Evolutionary conservation across 2,113 vertebrate genomes (phyloP), one percentile per base, ranked within the genome.

Genomic region (Bos javanicus): DNA sequence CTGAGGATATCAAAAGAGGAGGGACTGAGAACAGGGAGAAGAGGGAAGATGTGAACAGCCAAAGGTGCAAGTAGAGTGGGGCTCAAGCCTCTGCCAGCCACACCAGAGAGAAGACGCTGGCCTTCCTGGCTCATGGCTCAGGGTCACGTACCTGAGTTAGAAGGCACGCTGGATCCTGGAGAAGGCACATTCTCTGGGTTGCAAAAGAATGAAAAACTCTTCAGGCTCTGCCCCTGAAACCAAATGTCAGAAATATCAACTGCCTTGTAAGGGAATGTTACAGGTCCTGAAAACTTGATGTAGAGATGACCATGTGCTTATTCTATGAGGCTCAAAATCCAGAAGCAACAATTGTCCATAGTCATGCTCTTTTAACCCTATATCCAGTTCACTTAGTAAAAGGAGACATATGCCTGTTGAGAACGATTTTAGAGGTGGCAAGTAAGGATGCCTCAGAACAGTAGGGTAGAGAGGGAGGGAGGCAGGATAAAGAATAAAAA

Each of bases 141-240:
- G 87, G 92, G 92, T 60, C 7, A 98, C 98, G 59, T 91, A 99
- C 99, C 99, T 98, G 99, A 99, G 52, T 96, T 46, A 64, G 99
- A 95, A 92, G 97, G 28, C 10, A 21, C n/a, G 1, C 84, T 48
- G 0, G 94, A 28, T 93, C 11, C 76, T 28, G 92, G n/a, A 74
- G 36, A 74, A 39, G 67, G 36, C 67, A 74, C 21, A 12, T 26
- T 62, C 8, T 0, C 9, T 12, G 84, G 57, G 52, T 97, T 91
- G 94, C 99, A 99, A 0, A 48, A 87, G 81, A 98, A 96, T 64
- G 90, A 30, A 60, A 98, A 96, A 13, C 50, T 94, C 97, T 90
- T 96, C 95, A 97, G 59, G 62, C 7, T 64, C 98, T 98, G 96
- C 90, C 92, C 91, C 10, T 80, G 71, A 78, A 96, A 97, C 12